Conservation (phyloP, 2,797 vertebrate genomes). For the Clarias platycephalus region DNA sequence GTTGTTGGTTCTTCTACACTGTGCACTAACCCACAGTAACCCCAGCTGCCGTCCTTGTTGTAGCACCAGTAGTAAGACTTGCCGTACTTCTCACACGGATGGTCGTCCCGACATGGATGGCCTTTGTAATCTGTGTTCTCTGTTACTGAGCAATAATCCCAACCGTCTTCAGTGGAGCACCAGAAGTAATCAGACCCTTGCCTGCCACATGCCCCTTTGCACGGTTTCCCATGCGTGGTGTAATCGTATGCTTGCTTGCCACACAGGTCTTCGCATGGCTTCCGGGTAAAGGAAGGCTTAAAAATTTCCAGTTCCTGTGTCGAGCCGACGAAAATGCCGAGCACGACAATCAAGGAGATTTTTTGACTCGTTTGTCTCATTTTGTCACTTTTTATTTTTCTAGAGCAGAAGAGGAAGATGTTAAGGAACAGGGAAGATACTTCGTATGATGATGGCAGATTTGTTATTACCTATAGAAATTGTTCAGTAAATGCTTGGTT, state of each 20-base stretch:
- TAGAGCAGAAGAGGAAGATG: too few relatives aligned
- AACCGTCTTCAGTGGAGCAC: background rate
- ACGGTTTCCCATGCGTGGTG: background rate
- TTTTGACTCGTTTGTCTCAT: background rate
- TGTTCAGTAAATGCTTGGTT: too few relatives aligned
- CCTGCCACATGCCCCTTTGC: background rate
- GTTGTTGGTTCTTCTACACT: background rate
- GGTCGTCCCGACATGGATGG: background rate
- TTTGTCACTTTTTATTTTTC: background rate
- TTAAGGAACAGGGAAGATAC: too few relatives aligned
- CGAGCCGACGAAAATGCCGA: background rate
- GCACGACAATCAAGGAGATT: background rate
- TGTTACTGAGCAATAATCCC: constrained; percentile 14
- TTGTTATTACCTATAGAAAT: too few relatives aligned
- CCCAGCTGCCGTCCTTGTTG: constrained; percentile 1
- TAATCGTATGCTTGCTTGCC: background rate
- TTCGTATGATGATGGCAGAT: too few relatives aligned
- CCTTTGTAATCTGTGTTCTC: background rate
- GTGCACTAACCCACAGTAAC: background rate
- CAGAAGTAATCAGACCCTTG: background rate
- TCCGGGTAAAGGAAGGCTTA: background rate
- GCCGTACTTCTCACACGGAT: background rate
- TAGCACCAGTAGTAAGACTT: background rate
- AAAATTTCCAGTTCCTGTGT: background rate
- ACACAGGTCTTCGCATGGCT: too few relatives aligned